These are phyloP conservation scores for Andrena trimmerana DNA, from an alignment of 2,888 invertebrate species.

Conservation along the genomic window DNA sequence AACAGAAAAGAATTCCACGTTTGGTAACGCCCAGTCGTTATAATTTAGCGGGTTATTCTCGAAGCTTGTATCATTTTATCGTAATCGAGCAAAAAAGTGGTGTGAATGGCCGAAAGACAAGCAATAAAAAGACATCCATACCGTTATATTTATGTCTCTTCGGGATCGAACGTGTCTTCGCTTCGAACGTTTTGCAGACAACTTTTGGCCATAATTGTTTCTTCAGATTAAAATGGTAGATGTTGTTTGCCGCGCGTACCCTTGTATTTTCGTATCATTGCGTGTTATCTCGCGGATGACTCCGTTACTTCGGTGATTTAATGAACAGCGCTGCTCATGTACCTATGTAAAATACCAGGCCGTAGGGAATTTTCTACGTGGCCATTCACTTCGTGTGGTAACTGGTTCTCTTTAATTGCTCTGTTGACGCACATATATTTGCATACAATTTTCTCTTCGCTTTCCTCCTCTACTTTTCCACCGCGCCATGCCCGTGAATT, in stretches of 20 bases:
- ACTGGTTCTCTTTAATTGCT: background rate
- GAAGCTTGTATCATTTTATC: conserved; percentile 19
- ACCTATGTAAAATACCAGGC: background rate
- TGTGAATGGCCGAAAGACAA: conserved; percentile 13
- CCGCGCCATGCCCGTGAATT: too few relatives aligned
- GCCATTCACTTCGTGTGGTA: background rate
- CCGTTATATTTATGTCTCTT: conserved; percentile 45
- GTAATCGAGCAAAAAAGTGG: conserved; percentile 5
- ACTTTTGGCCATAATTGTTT: conserved; percentile 2
- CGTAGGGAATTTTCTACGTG: background rate
- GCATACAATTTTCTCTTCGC: background rate
- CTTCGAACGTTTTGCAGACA: background rate
- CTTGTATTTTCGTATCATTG: conserved; percentile 15
- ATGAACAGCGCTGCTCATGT: background rate
- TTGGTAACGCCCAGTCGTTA: background rate
- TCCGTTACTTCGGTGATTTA: conserved; percentile 37
- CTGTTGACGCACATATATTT: background rate
- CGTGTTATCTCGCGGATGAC: conserved; percentile 5
- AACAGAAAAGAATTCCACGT: background rate
- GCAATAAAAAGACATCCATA: conserved; percentile 18
- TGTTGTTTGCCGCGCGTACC: background rate
- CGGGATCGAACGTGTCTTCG: conserved; percentile 15
- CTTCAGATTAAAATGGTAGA: background rate
- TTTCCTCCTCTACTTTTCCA: background rate
- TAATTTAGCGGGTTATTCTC: background rate